Evolutionary conservation across 2,888 invertebrate genomes (phyloP).

Genomic region (Protodeltote pygarga): DNA sequence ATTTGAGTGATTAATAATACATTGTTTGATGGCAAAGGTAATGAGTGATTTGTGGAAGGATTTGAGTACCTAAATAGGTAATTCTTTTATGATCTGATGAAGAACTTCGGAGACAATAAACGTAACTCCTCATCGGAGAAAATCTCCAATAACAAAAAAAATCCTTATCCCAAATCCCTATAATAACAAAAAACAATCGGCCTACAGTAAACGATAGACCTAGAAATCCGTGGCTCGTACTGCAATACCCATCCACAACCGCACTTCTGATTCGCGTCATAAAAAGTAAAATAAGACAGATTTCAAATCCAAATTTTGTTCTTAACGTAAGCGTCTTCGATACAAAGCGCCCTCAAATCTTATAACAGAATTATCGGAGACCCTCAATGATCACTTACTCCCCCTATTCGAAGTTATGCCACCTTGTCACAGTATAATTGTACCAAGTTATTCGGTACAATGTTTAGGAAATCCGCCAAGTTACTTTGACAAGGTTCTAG

Average conservation of each 20-base stretch:
- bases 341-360: slow-evolving; percentile 41
- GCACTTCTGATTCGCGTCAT: slow-evolving; percentile 1
- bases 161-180: no score
- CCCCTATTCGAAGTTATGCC: slow-evolving; percentile 16
- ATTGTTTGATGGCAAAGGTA: no score
- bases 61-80: no score
- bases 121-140: no score
- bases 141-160: no score
- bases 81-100: no score
- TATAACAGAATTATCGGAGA: slow-evolving; percentile 40
- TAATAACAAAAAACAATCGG: background rate
- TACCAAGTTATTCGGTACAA: slow-evolving; percentile 12
- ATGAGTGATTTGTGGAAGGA: no score
- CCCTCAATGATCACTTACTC: slow-evolving; percentile 30
- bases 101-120: no score
- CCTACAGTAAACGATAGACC: no score
- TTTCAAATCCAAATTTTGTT: slow-evolving; percentile 7
- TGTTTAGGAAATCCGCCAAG: slow-evolving; percentile 21
- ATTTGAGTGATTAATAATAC: no score
- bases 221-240: no score
- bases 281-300: slow-evolving; percentile 7
- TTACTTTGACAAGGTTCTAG: slow-evolving; percentile 33
- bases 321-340: slow-evolving; percentile 24
- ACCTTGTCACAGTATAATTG: slow-evolving; percentile 32
- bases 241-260: no score